Conservation (phyloP, 2,113 vertebrate species). For the Zosterops borbonicus region DNA sequence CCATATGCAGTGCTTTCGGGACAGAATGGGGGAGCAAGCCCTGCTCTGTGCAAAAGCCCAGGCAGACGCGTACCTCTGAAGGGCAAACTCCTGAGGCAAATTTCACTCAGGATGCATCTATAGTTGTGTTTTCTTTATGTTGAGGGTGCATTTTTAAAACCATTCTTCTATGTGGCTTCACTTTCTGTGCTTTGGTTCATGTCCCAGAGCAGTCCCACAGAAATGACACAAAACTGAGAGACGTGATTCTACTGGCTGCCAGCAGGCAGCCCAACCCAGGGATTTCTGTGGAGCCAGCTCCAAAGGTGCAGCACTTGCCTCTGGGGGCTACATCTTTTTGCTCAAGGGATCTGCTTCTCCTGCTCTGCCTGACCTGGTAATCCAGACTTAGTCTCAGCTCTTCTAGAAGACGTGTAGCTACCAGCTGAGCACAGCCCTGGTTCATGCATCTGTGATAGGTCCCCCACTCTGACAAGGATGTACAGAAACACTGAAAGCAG, state of each 20-base stretch:
- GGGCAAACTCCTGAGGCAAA: background rate
- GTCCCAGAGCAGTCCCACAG: background rate
- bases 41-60: background rate
- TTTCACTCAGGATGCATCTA: background rate
- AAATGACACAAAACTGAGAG: background rate
- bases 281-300: background rate
- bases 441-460: background rate
- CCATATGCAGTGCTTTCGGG: background rate
- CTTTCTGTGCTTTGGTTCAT: background rate
- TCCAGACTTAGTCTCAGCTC: background rate
- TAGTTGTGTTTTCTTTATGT: background rate
- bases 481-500: background rate
- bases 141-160: background rate
- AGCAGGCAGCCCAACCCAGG: background rate
- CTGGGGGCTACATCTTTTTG: rapidly evolving
- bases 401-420: background rate
- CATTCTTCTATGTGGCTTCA: background rate
- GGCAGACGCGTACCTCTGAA: background rate
- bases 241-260: background rate
- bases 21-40: background rate
- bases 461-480: background rate
- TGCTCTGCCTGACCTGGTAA: background rate
- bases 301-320: background rate
- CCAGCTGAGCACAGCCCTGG: background rate
- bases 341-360: background rate